Evolutionary conservation across 2,888 invertebrate genomes (phyloP), one percentile per base, ranked within the genome.

Genomic region (Agonopterix subpropinquella): DNA sequence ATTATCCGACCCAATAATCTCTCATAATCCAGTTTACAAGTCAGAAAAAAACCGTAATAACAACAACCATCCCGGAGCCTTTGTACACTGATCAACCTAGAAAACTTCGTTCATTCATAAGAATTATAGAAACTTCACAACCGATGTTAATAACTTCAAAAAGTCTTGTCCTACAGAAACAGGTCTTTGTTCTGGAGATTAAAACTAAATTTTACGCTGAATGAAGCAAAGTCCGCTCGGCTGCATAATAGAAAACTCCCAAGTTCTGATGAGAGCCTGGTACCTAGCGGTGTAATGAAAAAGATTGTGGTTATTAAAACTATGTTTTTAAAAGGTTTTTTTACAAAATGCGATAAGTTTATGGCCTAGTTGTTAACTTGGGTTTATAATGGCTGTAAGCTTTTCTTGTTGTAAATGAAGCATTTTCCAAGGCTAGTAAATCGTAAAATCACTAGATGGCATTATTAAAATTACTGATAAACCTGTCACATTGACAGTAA

Each of bases 231-330:
- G 53, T 52, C 43, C 56, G 28, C 55, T 56, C 61, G 57, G 57
- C 61, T 62, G 67, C 64, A 72, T 72, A 72, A 73, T 69, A 64
- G 67, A 65, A 66, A 66, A 65, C 62, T 61, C 44, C 53, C 55
- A 71, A 74, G 62, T 75, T 76, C 66, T 70, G 72, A 77, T 70
- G 70, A 66, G 66, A 65, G 39, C 39, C n/a, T 55, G 55, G 53
- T 60, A 43, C 43, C 15, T 35, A 18, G 52, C 53, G 45, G 55
- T 49, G 56, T 64, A 61, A 62, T 64, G 61, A 62, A 62, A 64
- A 58, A 60, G 45, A 46, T 51, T 10, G 39, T 39, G 39, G 18
- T 45, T 37, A 51, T 37, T 50, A 44, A 54, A 51, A 49, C 45
- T 28, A 28, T 28, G 5, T 39, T 39, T 47, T 44, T 13, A 13